phyloP scores from a whole-genome alignment of 2,888 invertebrate species.

The Mythimna vitellina region DNA sequence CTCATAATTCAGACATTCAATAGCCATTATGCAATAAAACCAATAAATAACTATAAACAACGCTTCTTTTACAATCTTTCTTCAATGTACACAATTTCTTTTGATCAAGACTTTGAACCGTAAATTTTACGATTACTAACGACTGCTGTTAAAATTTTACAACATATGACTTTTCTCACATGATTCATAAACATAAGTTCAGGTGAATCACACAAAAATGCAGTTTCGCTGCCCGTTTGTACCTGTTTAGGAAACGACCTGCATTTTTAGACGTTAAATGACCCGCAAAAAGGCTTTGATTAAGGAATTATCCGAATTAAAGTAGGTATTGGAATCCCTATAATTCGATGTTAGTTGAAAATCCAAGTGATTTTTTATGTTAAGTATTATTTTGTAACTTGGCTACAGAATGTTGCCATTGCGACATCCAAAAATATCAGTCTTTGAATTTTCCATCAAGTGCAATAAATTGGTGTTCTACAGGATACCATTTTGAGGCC shows the following conservation, averaged over 20 bases:
- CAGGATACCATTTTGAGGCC: conserved; percentile 4
- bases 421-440: neutral
- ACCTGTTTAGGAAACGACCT: conserved; percentile 57
- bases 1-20: neutral
- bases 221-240: conserved; percentile 64
- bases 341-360: conserved; percentile 20
- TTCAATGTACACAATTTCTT: conserved; percentile 33
- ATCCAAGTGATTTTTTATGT: neutral
- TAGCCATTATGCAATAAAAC: neutral
- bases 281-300: conserved; percentile 40
- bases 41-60: neutral
- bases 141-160: conserved; percentile 56
- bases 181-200: conserved; percentile 69
- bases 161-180: conserved; percentile 57
- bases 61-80: conserved; percentile 11
- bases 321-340: conserved; percentile 35
- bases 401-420: neutral
- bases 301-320: conserved; percentile 39
- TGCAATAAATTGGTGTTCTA: neutral
- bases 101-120: conserved; percentile 32
- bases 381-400: conserved; percentile 17
- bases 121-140: conserved; percentile 54
- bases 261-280: conserved; percentile 59
- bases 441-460: neutral
- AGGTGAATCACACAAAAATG: conserved; percentile 78